Base-by-base conservation (phyloP, 2,888 invertebrate genomes). In the Chouioia cunea region DNA sequence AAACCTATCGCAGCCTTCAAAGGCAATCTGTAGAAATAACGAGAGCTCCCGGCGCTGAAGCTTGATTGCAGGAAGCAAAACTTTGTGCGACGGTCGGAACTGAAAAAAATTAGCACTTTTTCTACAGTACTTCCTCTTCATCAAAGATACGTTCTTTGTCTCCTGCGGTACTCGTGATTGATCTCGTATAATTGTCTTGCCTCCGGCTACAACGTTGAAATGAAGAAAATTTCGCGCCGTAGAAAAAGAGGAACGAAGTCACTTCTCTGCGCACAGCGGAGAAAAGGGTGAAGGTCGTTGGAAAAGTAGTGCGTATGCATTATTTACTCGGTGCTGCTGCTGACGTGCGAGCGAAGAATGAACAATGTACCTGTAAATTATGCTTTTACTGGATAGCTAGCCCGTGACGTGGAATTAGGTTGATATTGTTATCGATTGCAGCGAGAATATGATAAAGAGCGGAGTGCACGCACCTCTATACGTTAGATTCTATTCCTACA, bases 391-490 rank as follows among this genome's bases (percentile, higher is more conserved):
- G 62, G 36, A 52, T 66, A 66, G 52, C 59, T 52, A 60, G 59
- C 43, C 16, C 59, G 59, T 44, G 66, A 59, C 44, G 16, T 23
- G 66, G 58, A 59, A 66, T 66, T 58, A 66, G 36, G 48, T 47
- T 36, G 65, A 57, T 57, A 57, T 57, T 65, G 65, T 65, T 46
- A 65, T 65, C 57, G 57, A 57, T 48, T 57, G 57, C 18, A 54
- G 53, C 15, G 20, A 3, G 4, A 20, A 23, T n/a, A n/a, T 15
- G 53, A 53, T 53, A 22, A 22, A 22, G 53, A 27, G 53, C 22
- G 53, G 52, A 15, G 53, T 27, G 12, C 22, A 23, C 23, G 44
- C 22, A 1, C 15, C 22, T 15, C 59, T 47, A 47, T 47, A 6
- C 27, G 27, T 27, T 27, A 27, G 46, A 48, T 59, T 59, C 59